Base-by-base conservation (phyloP, 2,888 invertebrate genomes). In the Amblyteles armatorius region DNA sequence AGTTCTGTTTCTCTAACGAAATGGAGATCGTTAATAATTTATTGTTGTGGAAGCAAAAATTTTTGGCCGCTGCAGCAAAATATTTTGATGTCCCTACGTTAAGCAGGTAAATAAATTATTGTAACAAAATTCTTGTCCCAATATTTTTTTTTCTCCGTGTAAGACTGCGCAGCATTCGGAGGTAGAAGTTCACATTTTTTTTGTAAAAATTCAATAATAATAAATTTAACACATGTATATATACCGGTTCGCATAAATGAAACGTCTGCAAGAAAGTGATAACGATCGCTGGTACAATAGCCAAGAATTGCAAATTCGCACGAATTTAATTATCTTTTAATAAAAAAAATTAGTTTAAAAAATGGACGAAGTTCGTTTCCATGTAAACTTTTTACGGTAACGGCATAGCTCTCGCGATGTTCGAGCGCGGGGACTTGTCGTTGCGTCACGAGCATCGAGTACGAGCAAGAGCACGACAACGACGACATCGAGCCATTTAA, bases 401-500 rank as follows among this genome's bases (percentile, higher is more conserved):
- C 16, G 19, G 55, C 55, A 44, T 44, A 16, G 60, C 36, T 22
- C 44, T 5, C 19, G 29, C 48, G 73, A 26, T 52, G 29, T 73
- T 44, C 22, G 11, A 74, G 60, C 40, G 65, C 69, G 40, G 29
- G 29, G 57, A 65, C 26, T 71, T 57, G 72, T 63, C 68, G 80
- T 84, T 84, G 78, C 78, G 55, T 85, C 84, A 85, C 69, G 84
- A 84, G 87, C 87, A 89, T 88, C 88, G 90, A 90, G 88, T 87
- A 85, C 87, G 85, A 84, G 86, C 84, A 89, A 88, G 88, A 88
- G 88, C 80, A 84, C 83, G 76, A 78, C 83, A 73, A 78, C 86
- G 86, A 85, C 57, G 74, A 73, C 36, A 69, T 69, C 81, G 76
- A 78, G 87, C 91, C 91, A 91, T 92, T 91, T 91, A 91, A 91